phyloP scores from a whole-genome alignment of 2,797 vertebrate species.

The Pantherophis alleghaniensis region DNA sequence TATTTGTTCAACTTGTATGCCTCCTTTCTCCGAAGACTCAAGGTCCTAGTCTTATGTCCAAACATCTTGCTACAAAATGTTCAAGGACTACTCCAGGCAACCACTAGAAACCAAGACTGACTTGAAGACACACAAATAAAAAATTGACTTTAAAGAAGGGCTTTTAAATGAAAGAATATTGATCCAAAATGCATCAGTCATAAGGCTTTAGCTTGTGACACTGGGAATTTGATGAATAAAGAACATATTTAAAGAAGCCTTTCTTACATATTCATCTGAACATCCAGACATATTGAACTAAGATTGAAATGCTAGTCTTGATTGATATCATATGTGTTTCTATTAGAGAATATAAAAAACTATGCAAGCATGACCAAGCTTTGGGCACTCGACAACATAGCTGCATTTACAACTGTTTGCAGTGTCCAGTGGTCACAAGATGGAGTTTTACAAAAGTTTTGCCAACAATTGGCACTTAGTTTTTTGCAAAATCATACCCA shows the following conservation, averaged over 20 bases:
- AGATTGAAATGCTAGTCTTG: not conserved
- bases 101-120: not conserved
- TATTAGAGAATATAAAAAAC: not conserved
- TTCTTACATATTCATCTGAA: not conserved
- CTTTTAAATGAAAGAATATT: not conserved
- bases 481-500: not conserved
- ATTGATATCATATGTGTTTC: not conserved
- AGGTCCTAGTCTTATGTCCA: not conserved
- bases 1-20: too few species aligned
- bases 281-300: not conserved
- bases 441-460: not conserved
- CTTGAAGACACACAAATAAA: not conserved
- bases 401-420: not conserved
- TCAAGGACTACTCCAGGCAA: not conserved
- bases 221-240: not conserved
- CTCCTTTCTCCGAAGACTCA: too few species aligned
- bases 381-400: not conserved
- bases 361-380: accelerated
- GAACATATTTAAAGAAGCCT: not conserved
- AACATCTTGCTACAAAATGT: not conserved
- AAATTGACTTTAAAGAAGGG: not conserved
- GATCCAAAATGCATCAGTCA: not conserved
- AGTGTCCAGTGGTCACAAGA: not conserved
- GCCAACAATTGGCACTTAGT: not conserved
- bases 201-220: not conserved